A percentile compares a stretch with the other conserved stretches of the same genome.
Evolutionary conservation across 2,113 vertebrate genomes (phyloP).

Genomic region (Gnathonemus echidnorhynchus): DNA sequence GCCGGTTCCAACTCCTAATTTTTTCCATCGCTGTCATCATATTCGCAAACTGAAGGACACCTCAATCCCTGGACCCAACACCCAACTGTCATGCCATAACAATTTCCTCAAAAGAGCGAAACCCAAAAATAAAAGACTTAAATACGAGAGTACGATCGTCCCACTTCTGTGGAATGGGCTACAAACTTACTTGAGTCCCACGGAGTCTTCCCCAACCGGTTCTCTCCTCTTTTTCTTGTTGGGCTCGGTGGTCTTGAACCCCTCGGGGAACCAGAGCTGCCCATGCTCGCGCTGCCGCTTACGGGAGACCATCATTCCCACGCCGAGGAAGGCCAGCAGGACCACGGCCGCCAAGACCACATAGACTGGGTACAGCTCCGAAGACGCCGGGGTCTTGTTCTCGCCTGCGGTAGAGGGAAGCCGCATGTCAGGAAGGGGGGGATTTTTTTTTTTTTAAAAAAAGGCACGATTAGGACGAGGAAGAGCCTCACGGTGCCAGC

Average conservation of each 20-base stretch:
- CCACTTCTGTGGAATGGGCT: neutral
- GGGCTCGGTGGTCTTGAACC: conserved; percentile 85
- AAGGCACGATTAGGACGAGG: conserved; percentile 33
- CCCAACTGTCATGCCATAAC: neutral
- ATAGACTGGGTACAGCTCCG: conserved; percentile 81
- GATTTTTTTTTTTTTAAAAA: neutral
- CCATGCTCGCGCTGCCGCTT: conserved; percentile 89
- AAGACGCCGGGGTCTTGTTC: conserved; percentile 48
- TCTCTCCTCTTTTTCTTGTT: conserved; percentile 95
- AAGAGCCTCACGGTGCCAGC: conserved; percentile 6
- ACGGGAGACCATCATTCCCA: conserved; percentile 81
- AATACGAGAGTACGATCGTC: neutral
- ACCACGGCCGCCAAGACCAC: conserved; percentile 65
- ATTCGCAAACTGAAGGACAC: neutral
- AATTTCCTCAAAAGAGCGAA: neutral
- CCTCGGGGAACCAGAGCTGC: conserved; percentile 95
- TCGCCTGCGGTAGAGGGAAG: conserved; percentile 63
- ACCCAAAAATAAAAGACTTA: neutral
- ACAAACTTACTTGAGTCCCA: conserved; percentile 83
- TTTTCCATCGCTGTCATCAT: neutral
- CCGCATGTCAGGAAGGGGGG: conserved; percentile 21
- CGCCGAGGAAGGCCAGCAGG: conserved; percentile 65
- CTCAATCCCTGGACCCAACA: neutral
- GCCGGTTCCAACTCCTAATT: neutral
- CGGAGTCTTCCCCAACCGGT: conserved; percentile 89